Evolutionary conservation across 2,113 vertebrate species (phyloP), one percentile per base, ranked within the genome.

Genomic region (Pipra filicauda): DNA sequence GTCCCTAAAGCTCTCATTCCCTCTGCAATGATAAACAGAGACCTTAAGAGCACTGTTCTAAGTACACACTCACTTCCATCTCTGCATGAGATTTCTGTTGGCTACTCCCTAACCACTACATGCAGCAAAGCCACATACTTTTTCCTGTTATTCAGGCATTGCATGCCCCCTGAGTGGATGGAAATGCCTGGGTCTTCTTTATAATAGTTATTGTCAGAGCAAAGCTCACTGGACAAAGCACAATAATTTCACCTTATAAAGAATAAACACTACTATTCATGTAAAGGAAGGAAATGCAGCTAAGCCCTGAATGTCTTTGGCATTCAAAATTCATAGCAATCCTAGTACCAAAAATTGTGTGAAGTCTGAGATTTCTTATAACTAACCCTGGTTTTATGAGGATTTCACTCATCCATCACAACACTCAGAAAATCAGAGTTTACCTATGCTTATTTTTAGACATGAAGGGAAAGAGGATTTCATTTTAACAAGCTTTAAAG

Each of bases 371-470:
- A 90, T 78, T 80, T 86, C 83, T 81, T 71, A 61, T 64, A 78
- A 83, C 35, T 62, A 90, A 67, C 46, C 17, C 48, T 59, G 75
- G 62, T 31, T 94, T 95, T 78, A 91, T 48, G 52, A 84, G 61
- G 72, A 77, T 90, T 93, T 92, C 39, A 31, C 21, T 74, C 79
- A 77, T 52, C 35, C 0, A 0, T 62, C 93, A 93, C 1, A 7
- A 90, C 78, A 35, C 86, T 58, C 91, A 86, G 55, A 95, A 95
- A 88, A 85, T 66, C 19, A 64, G 44, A 67, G 27, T 93, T 94
- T 93, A 91, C 91, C 64, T 86, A 58, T 51, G 43, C 17, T 74
- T 95, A 96, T 95, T 95, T 96, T 95, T 74, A 91, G 91, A 83
- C 66, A 74, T 77, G 59, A 89, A 89, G 43, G 81, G 59, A 94